Evolutionary conservation across 2,888 invertebrate genomes (phyloP).

Genomic region (Biston betularia): DNA sequence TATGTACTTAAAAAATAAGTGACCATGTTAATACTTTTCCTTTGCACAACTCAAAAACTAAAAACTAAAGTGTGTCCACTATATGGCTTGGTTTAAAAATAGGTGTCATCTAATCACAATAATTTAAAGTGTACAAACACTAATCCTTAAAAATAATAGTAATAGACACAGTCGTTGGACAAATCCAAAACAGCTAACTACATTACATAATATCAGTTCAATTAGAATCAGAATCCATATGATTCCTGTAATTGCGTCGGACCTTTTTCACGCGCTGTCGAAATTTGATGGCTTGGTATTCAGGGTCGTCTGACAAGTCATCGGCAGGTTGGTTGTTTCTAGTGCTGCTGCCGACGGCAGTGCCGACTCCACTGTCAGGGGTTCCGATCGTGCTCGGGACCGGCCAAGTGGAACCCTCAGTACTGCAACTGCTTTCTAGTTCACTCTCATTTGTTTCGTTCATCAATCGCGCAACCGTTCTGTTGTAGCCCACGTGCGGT

Average conservation of each 20-base stretch:
- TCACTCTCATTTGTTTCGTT: constrained; percentile 83
- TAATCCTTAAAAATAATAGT: constrained; percentile 47
- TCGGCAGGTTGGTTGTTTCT: constrained; percentile 61
- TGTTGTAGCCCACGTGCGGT: constrained; percentile 63
- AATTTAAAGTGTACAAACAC: constrained; percentile 36
- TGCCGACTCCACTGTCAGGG: constrained; percentile 77
- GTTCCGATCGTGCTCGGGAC: constrained; percentile 57
- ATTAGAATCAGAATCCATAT: constrained; percentile 89
- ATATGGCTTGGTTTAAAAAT: constrained; percentile 23
- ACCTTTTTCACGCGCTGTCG: constrained; percentile 87
- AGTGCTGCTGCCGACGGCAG: constrained; percentile 69
- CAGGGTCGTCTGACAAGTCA: constrained; percentile 77
- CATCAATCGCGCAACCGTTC: constrained; percentile 78
- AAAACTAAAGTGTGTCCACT: constrained; percentile 5
- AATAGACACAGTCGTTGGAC: constrained; percentile 51
- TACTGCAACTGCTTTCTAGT: constrained; percentile 80
- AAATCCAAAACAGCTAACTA: constrained; percentile 35
- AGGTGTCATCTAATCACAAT: constrained; percentile 22
- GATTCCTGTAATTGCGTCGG: constrained; percentile 87
- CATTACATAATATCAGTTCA: constrained; percentile 57
- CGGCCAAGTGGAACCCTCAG: constrained; percentile 71
- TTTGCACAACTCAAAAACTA: neutral
- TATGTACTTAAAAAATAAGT: neutral
- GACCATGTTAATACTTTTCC: neutral
- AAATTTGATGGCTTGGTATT: constrained; percentile 83